Evolutionary conservation across 2,888 invertebrate genomes (phyloP), one percentile per base, ranked within the genome.

Genomic region (Cantharis lateralis): DNA sequence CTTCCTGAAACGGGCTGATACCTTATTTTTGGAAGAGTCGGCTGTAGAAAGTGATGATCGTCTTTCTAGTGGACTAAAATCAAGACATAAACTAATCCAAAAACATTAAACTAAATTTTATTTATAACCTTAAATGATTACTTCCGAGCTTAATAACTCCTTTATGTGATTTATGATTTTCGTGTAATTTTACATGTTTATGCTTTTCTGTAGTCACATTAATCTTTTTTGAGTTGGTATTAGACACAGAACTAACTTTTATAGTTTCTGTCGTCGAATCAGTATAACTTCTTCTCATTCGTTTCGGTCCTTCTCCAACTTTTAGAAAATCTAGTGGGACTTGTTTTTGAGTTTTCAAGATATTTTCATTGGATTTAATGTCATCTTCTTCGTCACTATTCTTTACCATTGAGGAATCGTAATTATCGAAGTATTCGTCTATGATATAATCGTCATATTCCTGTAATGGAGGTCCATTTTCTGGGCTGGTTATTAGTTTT

Each of bases 191-290:
- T 48, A 9, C n/a, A 48, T n/a, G 2, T 48, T n/a, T 48, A n/a
- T 48, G n/a, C n/a, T 48, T n/a, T n/a, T n/a, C n/a, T n/a, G 48
- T 62, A 15, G 70, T 64, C 13, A 15, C 15, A 18, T 62, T 74
- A n/a, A 16, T 15, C 1, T 72, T 72, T 75, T 70, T 77, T 70
- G 68, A 62, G 10, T 62, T 70, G 15, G 15, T 15, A 20, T 70
- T 69, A 9, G 61, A 11, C 15, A 70, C 20, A 10, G 70, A 66
- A n/a, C 15, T 61, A 48, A 66, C 70, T 18, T 32, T 70, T 71
- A 28, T 70, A 48, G 64, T n/a, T 18, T 72, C 63, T 0, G 75
- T 13, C 24, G 24, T 62, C 15, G 72, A 32, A 16, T 28, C n/a
- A n/a, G 0, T 48, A n/a, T 48, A 5, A n/a, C 48, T 48, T 48